A percentile compares a stretch with the other conserved stretches of the same genome.
Conservation (phyloP, 2,797 vertebrate genomes). For the Notamacropus eugenii region DNA sequence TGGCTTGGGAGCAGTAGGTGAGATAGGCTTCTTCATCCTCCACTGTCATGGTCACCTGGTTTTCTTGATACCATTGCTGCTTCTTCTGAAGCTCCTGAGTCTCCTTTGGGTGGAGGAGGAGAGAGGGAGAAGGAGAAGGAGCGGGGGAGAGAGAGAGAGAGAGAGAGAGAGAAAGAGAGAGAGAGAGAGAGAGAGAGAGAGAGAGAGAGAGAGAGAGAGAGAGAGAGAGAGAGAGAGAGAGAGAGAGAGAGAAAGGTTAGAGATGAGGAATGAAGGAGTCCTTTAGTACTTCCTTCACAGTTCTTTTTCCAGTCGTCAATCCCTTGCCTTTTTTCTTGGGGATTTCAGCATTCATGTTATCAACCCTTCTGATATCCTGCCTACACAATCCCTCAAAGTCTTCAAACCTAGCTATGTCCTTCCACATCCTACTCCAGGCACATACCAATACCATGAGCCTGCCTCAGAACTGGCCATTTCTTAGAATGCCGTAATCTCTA, state of each 20-base stretch:
- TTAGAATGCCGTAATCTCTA: not conserved
- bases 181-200: not conserved
- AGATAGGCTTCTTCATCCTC: constrained; percentile 84
- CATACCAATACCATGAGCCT: not conserved
- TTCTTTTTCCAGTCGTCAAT: not conserved
- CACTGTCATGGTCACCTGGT: constrained; percentile 79
- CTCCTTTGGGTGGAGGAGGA: constrained; percentile 79
- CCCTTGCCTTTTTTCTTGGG: not conserved
- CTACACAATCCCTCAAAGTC: not conserved
- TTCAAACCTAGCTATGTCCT: not conserved
- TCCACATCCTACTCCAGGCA: not conserved
- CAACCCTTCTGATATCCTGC: not conserved
- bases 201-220: not conserved
- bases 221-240: accelerated
- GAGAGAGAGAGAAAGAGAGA: not conserved
- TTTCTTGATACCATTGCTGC: constrained; percentile 88
- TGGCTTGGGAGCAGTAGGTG: constrained; percentile 83
- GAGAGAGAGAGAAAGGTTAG: not conserved
- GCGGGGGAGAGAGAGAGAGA: not conserved
- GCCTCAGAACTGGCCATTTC: not conserved
- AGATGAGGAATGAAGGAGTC: not conserved
- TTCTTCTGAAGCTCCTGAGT: constrained; percentile 86
- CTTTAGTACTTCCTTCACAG: not conserved
- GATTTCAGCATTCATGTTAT: not conserved
- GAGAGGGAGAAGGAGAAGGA: not conserved